Base-by-base conservation (phyloP, 2,888 invertebrate species). In the Argyresthia albistria region DNA sequence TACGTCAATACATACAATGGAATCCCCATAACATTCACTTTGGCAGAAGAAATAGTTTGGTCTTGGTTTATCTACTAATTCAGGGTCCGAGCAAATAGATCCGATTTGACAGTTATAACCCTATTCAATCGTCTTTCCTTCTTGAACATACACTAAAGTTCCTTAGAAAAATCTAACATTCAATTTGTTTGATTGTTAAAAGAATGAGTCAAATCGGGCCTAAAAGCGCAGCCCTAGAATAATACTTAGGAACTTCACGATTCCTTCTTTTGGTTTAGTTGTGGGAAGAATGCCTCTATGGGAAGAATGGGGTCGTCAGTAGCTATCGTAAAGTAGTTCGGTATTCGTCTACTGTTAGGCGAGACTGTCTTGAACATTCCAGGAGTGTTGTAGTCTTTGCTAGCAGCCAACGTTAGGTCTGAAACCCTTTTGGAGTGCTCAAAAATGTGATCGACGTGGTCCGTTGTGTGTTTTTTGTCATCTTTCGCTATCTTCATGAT, bases 251-350 rank as follows among this genome's bases (percentile, higher is more conserved):
- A 73, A 75, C 64, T 52, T 77, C 81, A 86, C 58, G 83, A 70
- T 71, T 89, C 84, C 74, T 89, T 89, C 72, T 89, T 90, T 72
- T 90, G 90, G 60, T 91, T 90, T 49, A 93, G 70, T 67, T 93
- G 92, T 14, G 93, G 92, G 68, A 95, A 94, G 75, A 94, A 93
- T 0, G 94, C 93, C 75, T 94, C 94, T 57, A 95, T 93, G 0
- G 95, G 94, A 50, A 95, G 79, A 52, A 93, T 93, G 0, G 94
- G 94, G 67, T 94, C 93, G 59, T 94, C 94, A 0, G 94, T 93
- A 0, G 92, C 91, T 73, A 94, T 91, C 16, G 93, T 93, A 60
- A 94, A 92, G 63, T 93, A 91, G 62, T 89, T 90, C 4, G 92
- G 90, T 64, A 92, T 90, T 60, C 90, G 81, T 58, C 93, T 88